Conservation (phyloP, 2,888 invertebrate species). For the Drosophila setosimentum region DNA sequence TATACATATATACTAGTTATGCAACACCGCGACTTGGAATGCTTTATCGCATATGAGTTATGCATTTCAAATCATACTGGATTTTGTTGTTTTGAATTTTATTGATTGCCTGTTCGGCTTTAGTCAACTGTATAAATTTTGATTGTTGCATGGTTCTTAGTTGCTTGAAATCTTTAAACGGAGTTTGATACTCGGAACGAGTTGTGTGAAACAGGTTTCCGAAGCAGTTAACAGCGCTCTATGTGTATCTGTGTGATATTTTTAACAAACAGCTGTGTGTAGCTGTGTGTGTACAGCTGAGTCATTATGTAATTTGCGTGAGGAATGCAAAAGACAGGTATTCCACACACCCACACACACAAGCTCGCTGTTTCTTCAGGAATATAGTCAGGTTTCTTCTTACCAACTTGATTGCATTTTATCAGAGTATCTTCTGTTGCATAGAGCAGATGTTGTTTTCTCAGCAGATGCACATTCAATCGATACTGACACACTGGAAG, state of each 20-base stretch:
- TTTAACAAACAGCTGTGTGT: constrained; percentile 1
- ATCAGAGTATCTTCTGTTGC: background rate
- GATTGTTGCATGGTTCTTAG: constrained; percentile 15
- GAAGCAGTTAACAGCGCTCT: background rate
- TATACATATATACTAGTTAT: constrained; percentile 3
- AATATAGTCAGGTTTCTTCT: constrained; percentile 1
- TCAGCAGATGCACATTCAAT: background rate
- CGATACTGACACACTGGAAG: constrained; percentile 1
- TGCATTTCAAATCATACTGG: constrained; percentile 42
- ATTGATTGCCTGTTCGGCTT: constrained; percentile 30
- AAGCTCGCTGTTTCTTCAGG: background rate
- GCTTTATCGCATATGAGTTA: constrained; percentile 24
- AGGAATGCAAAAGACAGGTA: constrained; percentile 29
- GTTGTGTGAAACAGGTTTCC: constrained; percentile 43
- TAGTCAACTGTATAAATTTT: constrained; percentile 49
- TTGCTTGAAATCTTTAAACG: constrained; percentile 8
- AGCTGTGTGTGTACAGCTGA: constrained; percentile 25
- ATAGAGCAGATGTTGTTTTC: background rate
- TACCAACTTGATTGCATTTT: constrained; percentile 4
- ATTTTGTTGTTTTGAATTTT: constrained; percentile 19
- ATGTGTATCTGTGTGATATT: background rate
- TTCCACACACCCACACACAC: constrained; percentile 6
- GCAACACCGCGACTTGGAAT: constrained; percentile 14
- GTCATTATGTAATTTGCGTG: constrained; percentile 54
- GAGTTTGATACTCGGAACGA: constrained; percentile 25